Conservation (phyloP, 2,113 vertebrate genomes). For the Osmerus eperlanus region DNA sequence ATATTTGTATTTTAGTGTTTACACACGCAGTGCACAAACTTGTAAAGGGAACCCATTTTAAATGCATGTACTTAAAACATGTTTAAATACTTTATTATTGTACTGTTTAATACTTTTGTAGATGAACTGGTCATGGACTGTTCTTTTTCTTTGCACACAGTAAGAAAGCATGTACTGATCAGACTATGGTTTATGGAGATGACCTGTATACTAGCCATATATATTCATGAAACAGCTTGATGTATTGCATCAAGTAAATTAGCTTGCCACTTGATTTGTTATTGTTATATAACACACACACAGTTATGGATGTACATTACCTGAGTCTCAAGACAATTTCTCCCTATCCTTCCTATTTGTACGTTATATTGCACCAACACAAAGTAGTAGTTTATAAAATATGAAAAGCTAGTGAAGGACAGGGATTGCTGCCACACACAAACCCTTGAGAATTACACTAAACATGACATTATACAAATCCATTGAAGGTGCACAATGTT, state of each 20-base stretch:
- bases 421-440: background rate
- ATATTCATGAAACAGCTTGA: slow-evolving; percentile 16
- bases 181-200: background rate
- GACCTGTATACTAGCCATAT: slow-evolving; percentile 7
- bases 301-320: slow-evolving; percentile 42
- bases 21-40: background rate
- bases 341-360: slow-evolving; percentile 40
- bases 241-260: slow-evolving; percentile 40
- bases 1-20: slow-evolving; percentile 6
- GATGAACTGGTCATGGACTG: no score
- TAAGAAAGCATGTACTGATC: no score
- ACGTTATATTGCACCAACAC: slow-evolving; percentile 7
- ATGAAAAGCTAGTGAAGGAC: slow-evolving; percentile 30
- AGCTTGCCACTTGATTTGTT: slow-evolving; percentile 10
- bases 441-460: slow-evolving; percentile 14
- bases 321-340: slow-evolving; percentile 55
- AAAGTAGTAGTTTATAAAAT: slow-evolving; percentile 3
- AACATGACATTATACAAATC: slow-evolving; percentile 1
- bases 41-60: background rate
- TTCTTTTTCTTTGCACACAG: no score
- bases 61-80: no score
- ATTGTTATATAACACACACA: slow-evolving; percentile 16
- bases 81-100: no score
- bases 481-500: background rate
- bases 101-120: no score